Base-by-base conservation (phyloP, 2,888 invertebrate species). In the Lobophora halterata region DNA sequence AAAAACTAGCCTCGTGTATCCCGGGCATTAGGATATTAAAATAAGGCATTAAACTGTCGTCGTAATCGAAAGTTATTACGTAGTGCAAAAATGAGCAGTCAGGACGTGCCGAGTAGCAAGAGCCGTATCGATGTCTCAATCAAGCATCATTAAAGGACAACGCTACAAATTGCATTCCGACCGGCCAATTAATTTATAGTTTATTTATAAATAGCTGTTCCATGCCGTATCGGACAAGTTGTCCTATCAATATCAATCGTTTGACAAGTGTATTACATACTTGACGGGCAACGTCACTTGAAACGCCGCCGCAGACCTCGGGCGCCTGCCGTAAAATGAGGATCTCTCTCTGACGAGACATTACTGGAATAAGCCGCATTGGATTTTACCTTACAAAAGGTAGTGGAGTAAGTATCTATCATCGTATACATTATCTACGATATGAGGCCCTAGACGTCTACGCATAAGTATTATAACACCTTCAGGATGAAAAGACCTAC, bases 231-330 rank as follows among this genome's bases (percentile, higher is more conserved):
- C 52, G 25, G 55, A 55, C 54, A 59, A 48, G 57, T 55, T 55
- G 59, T 57, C 56, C 61, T 66, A 71, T 71, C 67, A 61, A 64
- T 70, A 68, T 70, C 67, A 68, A 67, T 70, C 65, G 55, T 50
- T 65, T 65, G 65, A 69, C 65, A 59, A 62, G 59, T 66, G 56
- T 68, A 62, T 65, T 60, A 63, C 57, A 57, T 49, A 60, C 51
- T 49, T 52, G 54, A 54, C 50, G 48, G 46, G 29, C 34, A 40
- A 38, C 52, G 52, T 52, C 52, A 52, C 39, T 47, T 50, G 45
- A 48, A 53, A 53, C 44, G 48, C 39, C 36, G 53, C 49, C 41
- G 42, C 42, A 23, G 43, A 32, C 38, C 39, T 17, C 20, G 38
- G 45, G 44, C 48, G 49, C 48, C 55, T 40, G 33, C 36, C 33